phyloP scores from a whole-genome alignment of 2,888 invertebrate species.

The Noctua comes region DNA sequence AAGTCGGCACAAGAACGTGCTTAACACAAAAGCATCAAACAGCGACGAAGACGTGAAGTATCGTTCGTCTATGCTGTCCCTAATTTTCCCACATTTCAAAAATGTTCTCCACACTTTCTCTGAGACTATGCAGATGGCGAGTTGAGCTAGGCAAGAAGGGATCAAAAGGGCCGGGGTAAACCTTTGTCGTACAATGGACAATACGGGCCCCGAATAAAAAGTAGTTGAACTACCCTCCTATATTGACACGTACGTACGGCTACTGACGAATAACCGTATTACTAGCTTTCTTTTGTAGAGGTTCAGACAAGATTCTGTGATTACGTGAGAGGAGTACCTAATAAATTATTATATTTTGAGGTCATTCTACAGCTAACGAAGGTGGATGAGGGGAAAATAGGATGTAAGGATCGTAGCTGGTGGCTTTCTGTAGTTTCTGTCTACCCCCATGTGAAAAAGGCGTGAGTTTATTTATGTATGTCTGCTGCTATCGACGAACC shows the following conservation, averaged over 20 bases:
- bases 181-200: conserved; percentile 58
- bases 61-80: not conserved
- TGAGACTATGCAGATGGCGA: conserved; percentile 52
- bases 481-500: too few relatives aligned
- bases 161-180: conserved; percentile 39
- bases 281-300: conserved; percentile 32
- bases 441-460: not conserved
- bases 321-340: conserved; percentile 24
- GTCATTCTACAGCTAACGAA: not conserved
- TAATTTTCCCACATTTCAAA: not conserved
- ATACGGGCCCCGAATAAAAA: conserved; percentile 57
- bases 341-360: conserved; percentile 4
- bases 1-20: not conserved
- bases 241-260: conserved; percentile 50
- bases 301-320: conserved; percentile 19
- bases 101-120: conserved; percentile 11
- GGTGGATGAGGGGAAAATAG: not conserved
- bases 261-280: conserved; percentile 15
- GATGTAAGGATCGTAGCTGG: not conserved
- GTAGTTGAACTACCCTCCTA: conserved; percentile 29
- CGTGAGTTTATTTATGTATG: not conserved
- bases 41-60: too few relatives aligned
- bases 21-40: not conserved
- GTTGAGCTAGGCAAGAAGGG: conserved; percentile 41
- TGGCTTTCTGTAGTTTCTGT: not conserved